phyloP scores from a whole-genome alignment of 2,797 vertebrate species.

The Gymnoscopelus microlampas region DNA sequence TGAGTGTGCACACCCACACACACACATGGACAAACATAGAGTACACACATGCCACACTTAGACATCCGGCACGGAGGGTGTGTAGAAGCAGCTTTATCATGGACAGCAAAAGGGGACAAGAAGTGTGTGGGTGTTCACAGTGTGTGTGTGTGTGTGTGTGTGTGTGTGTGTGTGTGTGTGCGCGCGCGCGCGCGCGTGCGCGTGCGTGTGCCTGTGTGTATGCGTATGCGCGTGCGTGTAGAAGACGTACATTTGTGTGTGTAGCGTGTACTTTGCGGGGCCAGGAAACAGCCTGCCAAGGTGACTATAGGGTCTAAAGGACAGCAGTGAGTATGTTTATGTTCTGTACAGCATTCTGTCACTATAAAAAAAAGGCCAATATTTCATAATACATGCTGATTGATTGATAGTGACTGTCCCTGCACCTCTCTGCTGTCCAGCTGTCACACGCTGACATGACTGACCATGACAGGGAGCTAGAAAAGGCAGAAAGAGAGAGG shows the following conservation, averaged over 20 bases:
- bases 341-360: conserved; percentile 40
- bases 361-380: conserved; percentile 46
- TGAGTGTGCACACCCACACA: conserved; percentile 4
- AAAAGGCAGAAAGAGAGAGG: conserved; percentile 22
- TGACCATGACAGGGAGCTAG: conserved; percentile 50
- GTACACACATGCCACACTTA: neutral
- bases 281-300: conserved; percentile 29
- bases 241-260: neutral
- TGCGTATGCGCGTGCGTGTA: neutral
- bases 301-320: conserved; percentile 27
- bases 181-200: conserved; percentile 2
- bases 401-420: conserved; percentile 60
- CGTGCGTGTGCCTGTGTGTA: conserved; percentile 11
- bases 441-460: conserved; percentile 53
- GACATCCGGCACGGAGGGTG: neutral
- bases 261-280: neutral
- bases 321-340: conserved; percentile 21
- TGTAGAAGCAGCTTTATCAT: neutral
- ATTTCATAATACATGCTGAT: conserved; percentile 58
- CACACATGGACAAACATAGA: neutral
- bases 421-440: conserved; percentile 28
- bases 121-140: conserved; percentile 6
- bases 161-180: conserved; percentile 9
- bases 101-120: conserved; percentile 6
- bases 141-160: neutral